phyloP scores from a whole-genome alignment of 2,113 vertebrate genomes.

The Lophura nycthemera region DNA sequence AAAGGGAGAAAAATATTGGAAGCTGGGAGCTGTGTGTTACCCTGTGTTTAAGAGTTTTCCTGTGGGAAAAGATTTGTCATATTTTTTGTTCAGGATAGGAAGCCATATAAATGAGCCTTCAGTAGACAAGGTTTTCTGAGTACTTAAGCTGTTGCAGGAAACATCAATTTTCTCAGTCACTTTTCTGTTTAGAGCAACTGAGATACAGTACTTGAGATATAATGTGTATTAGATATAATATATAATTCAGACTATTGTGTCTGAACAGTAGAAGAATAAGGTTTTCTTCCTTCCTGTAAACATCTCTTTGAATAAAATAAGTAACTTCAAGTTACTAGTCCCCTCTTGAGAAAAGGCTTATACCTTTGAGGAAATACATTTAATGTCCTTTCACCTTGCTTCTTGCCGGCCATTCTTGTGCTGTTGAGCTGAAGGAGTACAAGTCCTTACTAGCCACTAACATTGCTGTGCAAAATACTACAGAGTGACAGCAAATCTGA shows the following conservation, averaged over 20 bases:
- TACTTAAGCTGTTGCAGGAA: not conserved
- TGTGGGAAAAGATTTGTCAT: not conserved
- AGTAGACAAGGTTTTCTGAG: not conserved
- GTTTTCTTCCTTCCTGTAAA: not conserved
- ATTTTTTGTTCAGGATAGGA: not conserved
- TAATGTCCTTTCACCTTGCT: not conserved
- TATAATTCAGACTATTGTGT: not conserved
- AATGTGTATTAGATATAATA: not conserved
- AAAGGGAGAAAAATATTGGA: not conserved
- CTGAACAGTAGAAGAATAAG: not conserved
- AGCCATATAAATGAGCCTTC: not conserved
- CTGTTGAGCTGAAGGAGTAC: not conserved
- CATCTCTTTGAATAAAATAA: not conserved
- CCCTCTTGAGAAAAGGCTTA: not conserved
- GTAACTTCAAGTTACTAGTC: too few species aligned
- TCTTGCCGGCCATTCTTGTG: accelerated
- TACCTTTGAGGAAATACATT: accelerated
- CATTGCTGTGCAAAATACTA: not conserved
- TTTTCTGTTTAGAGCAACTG: not conserved
- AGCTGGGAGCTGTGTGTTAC: not conserved
- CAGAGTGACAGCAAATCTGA: not conserved
- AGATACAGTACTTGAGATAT: not conserved
- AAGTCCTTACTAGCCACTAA: not conserved
- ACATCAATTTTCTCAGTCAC: not conserved
- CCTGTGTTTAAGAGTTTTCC: not conserved